Evolutionary conservation across 2,888 invertebrate genomes (phyloP).

Genomic region (Drosophila helvetica): DNA sequence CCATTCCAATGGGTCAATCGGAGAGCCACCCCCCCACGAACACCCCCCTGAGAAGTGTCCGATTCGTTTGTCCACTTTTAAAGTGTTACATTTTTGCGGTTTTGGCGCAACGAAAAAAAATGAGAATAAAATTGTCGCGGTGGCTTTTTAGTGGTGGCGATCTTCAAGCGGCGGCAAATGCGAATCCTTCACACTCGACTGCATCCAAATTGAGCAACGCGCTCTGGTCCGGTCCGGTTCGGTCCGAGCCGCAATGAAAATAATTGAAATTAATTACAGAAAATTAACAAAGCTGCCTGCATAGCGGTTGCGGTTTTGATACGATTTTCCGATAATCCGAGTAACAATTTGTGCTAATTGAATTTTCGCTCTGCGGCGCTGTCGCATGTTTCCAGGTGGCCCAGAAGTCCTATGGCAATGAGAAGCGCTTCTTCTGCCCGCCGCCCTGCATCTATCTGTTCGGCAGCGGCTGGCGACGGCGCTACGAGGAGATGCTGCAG

Average conservation of each 20-base stretch:
- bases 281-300: conserved; percentile 77
- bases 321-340: conserved; percentile 56
- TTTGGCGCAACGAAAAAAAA: conserved; percentile 19
- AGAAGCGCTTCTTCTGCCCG: conserved; percentile 99
- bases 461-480: conserved; percentile 98
- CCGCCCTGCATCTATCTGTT: conserved; percentile 99
- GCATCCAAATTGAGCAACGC: conserved; percentile 79
- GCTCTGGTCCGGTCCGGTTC: conserved; percentile 35
- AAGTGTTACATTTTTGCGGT: conserved; percentile 52
- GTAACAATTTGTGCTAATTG: conserved; percentile 46
- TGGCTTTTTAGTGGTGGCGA: conserved; percentile 59
- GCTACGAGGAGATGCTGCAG: conserved; percentile 96
- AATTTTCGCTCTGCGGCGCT: conserved; percentile 30
- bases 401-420: conserved; percentile 99
- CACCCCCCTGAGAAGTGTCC: conserved; percentile 4
- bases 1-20: conserved; percentile 4
- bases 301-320: conserved; percentile 69
- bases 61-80: conserved; percentile 38
- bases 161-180: conserved; percentile 74
- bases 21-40: background rate
- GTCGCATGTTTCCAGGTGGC: conserved; percentile 88
- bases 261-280: conserved; percentile 82
- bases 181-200: conserved; percentile 83
- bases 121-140: conserved; percentile 47
- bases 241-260: conserved; percentile 67